Evolutionary conservation across 2,888 invertebrate species (phyloP).

Genomic region (Ophonus ardosiacus): DNA sequence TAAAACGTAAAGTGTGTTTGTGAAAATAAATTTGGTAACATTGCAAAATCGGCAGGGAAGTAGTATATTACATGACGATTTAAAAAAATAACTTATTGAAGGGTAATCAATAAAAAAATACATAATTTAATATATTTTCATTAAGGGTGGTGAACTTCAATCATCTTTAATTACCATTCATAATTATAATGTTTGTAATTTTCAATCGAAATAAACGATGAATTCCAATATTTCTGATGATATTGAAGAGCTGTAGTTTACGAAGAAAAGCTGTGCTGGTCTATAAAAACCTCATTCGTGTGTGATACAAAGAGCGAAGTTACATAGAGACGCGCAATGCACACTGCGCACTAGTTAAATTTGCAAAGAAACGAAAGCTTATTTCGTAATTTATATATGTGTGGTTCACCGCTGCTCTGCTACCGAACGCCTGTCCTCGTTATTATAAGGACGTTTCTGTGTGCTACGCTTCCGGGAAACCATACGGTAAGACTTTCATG

Average conservation of each 20-base stretch:
- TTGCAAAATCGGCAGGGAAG: too few relatives aligned
- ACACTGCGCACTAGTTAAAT: conserved; percentile 43
- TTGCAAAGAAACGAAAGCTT: conserved; percentile 49
- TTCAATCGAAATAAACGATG: background rate
- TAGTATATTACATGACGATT: too few relatives aligned
- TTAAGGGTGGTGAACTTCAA: too few relatives aligned
- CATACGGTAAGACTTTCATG: conserved; percentile 31
- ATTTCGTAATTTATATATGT: conserved; percentile 51
- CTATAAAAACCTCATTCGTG: conserved; percentile 44
- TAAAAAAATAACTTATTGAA: too few relatives aligned
- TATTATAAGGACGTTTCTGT: conserved; percentile 37
- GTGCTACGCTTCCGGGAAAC: conserved; percentile 18
- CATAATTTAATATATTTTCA: too few relatives aligned
- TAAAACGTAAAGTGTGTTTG: too few relatives aligned
- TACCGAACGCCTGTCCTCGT: conserved; percentile 33
- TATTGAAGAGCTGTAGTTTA: conserved; percentile 1
- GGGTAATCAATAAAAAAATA: too few relatives aligned
- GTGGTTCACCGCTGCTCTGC: conserved; percentile 16
- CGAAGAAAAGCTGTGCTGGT: conserved; percentile 2
- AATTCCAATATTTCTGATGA: background rate
- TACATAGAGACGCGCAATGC: conserved; percentile 29
- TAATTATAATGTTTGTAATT: too few relatives aligned
- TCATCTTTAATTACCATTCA: too few relatives aligned
- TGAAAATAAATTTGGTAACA: too few relatives aligned
- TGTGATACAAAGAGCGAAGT: conserved; percentile 45